Percentiles rank a stretch among this genome's conserved stretches.
phyloP scores from a whole-genome alignment of 2,888 invertebrate species.

The Parnassius smintheus region DNA sequence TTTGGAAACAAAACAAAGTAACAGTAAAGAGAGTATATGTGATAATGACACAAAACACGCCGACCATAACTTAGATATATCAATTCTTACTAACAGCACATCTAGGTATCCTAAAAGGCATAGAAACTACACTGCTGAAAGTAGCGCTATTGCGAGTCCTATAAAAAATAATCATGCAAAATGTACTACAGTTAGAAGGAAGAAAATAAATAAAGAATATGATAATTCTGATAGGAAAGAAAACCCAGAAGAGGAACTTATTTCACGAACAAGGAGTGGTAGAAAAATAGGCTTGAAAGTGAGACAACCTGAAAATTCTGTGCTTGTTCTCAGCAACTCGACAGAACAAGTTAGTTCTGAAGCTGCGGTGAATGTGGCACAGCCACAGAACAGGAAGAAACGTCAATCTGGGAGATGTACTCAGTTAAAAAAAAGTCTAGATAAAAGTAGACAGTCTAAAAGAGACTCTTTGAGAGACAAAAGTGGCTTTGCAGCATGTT shows the following conservation, averaged over 20 bases:
- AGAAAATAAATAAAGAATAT: conserved; percentile 41
- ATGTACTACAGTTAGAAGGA: conserved; percentile 36
- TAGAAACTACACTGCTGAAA: conserved; percentile 36
- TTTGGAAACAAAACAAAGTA: conserved; percentile 44
- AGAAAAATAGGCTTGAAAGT: conserved; percentile 48
- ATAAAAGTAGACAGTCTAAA: conserved; percentile 43
- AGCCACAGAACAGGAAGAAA: conserved; percentile 24
- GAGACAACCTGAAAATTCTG: conserved; percentile 53
- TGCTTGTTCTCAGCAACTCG: conserved; percentile 55
- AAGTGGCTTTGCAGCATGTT: conserved; percentile 69
- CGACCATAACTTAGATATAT: conserved; percentile 49
- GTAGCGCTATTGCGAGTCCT: conserved; percentile 30
- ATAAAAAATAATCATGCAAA: conserved; percentile 29
- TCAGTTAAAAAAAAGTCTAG: conserved; percentile 42
- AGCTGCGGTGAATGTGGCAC: conserved; percentile 59
- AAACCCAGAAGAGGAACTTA: conserved; percentile 48
- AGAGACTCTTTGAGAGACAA: conserved; percentile 58
- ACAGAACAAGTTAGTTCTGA: conserved; percentile 57
- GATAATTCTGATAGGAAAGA: conserved; percentile 57
- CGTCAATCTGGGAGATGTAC: conserved; percentile 13
- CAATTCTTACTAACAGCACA: conserved; percentile 55
- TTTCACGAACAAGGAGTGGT: conserved; percentile 62
- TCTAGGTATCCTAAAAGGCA: conserved; percentile 64
- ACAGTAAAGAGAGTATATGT: conserved; percentile 36
- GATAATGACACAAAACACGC: conserved; percentile 33